phyloP scores from a whole-genome alignment of 2,888 invertebrate species.

The Meteorus cinctellus region DNA sequence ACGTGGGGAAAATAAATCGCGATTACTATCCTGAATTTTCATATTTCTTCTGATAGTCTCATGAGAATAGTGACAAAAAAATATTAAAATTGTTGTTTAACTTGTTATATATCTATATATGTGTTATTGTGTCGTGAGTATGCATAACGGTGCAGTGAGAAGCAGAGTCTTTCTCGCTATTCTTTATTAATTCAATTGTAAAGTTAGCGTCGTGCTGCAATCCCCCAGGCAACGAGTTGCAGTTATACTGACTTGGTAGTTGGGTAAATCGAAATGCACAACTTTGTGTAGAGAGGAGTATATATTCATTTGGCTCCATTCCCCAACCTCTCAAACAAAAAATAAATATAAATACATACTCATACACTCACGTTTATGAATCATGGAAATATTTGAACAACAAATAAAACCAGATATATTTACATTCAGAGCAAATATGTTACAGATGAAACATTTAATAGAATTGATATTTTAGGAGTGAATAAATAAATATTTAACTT shows the following conservation, averaged over 20 bases:
- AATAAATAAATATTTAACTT: too few relatives aligned
- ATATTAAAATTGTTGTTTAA: background rate
- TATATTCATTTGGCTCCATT: slow-evolving; percentile 1
- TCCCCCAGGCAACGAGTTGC: slow-evolving; percentile 29
- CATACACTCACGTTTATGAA: background rate
- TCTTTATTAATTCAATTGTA: slow-evolving; percentile 53
- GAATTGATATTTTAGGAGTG: too few relatives aligned
- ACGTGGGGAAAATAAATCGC: slow-evolving; percentile 17
- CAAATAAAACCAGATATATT: too few relatives aligned
- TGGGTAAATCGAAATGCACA: slow-evolving; percentile 27
- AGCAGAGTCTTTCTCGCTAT: slow-evolving; percentile 39
- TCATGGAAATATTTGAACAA: too few relatives aligned
- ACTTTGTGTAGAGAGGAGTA: slow-evolving; percentile 3
- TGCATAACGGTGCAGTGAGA: slow-evolving; percentile 33
- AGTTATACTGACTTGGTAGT: slow-evolving; percentile 19
- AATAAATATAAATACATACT: background rate
- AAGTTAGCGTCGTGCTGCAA: slow-evolving; percentile 29
- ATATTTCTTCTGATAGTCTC: slow-evolving; percentile 13
- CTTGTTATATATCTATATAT: background rate
- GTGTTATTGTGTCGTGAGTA: slow-evolving; percentile 1
- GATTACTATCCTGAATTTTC: slow-evolving; percentile 10
- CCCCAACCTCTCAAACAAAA: too few relatives aligned
- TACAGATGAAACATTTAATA: too few relatives aligned
- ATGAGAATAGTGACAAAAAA: background rate
- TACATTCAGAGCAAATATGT: too few relatives aligned